phyloP scores from a whole-genome alignment of 2,797 vertebrate species.

The Rhabdophis nuchalis region DNA sequence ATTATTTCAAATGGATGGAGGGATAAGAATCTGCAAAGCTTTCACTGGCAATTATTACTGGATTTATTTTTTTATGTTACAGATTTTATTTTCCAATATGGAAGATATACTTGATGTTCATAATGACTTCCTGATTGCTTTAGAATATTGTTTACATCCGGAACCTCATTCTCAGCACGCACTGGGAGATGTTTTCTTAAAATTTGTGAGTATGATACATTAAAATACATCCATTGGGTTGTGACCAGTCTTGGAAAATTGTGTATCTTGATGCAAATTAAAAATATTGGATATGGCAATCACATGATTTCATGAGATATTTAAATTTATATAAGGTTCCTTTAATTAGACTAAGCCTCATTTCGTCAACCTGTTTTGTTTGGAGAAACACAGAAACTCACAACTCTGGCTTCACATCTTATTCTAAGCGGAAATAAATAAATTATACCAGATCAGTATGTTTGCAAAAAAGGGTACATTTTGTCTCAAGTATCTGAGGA shows the following conservation, averaged over 20 bases:
- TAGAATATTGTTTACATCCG: conserved; percentile 88
- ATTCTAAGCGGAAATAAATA: not conserved
- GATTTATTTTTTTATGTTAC: conserved; percentile 44
- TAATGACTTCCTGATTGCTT: conserved; percentile 82
- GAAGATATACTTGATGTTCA: conserved; percentile 95
- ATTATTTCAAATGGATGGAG: not conserved
- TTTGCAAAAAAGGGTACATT: not conserved
- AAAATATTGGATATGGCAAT: conserved; percentile 41
- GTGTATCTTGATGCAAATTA: conserved; percentile 55
- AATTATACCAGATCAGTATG: not conserved
- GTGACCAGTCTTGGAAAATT: conserved; percentile 34
- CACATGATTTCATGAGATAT: conserved; percentile 18
- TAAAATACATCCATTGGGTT: conserved; percentile 48
- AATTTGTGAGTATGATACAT: conserved; percentile 86
- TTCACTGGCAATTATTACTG: not conserved
- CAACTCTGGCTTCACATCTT: not conserved
- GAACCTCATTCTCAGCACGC: conserved; percentile 92
- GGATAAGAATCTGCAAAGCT: not conserved
- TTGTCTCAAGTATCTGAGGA: not conserved
- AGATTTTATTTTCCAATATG: conserved; percentile 98
- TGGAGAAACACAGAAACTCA: not conserved
- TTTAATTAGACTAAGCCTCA: not conserved
- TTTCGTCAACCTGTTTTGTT: not conserved
- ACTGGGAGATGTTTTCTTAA: conserved; percentile 91
- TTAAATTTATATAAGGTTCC: not conserved